These are phyloP conservation scores for Scolopax bukidnonensis DNA, from an alignment of 2,797 vertebrate species.

Conservation along the genomic window DNA sequence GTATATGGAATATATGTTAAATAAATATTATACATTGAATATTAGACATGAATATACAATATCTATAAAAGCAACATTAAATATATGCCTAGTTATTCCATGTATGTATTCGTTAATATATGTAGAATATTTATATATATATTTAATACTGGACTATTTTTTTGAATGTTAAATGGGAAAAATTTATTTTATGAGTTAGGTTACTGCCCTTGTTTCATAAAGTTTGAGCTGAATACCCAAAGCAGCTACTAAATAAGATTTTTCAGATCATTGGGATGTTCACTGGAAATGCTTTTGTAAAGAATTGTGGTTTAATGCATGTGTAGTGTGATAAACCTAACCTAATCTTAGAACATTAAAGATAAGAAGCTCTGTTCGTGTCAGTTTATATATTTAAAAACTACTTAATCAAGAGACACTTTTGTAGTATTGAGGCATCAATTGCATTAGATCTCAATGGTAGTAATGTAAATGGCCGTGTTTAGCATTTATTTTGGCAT, in stretches of 20 bases:
- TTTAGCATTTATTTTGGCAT: not conserved
- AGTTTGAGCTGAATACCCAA: not conserved
- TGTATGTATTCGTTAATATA: not conserved
- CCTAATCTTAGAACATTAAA: not conserved
- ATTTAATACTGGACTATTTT: not conserved
- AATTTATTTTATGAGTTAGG: not conserved
- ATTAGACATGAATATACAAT: not conserved
- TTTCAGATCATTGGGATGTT: not conserved
- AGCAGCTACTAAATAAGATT: not conserved
- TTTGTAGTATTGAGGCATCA: not conserved
- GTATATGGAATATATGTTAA: not conserved
- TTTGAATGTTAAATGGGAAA: not conserved
- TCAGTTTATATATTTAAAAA: not conserved
- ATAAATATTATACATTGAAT: not conserved
- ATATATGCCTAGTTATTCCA: not conserved
- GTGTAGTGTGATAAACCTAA: not conserved
- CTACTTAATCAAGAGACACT: not conserved
- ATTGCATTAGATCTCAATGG: not conserved
- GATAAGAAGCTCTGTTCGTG: not conserved
- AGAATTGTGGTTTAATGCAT: not conserved
- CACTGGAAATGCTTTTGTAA: not conserved
- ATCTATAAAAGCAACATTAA: not conserved
- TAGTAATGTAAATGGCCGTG: rapidly evolving
- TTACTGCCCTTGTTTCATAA: not conserved
- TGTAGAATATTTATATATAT: not conserved